These are phyloP conservation scores for Metopia argyrocephala DNA, from an alignment of 2,888 invertebrate species.

Conservation along the genomic window DNA sequence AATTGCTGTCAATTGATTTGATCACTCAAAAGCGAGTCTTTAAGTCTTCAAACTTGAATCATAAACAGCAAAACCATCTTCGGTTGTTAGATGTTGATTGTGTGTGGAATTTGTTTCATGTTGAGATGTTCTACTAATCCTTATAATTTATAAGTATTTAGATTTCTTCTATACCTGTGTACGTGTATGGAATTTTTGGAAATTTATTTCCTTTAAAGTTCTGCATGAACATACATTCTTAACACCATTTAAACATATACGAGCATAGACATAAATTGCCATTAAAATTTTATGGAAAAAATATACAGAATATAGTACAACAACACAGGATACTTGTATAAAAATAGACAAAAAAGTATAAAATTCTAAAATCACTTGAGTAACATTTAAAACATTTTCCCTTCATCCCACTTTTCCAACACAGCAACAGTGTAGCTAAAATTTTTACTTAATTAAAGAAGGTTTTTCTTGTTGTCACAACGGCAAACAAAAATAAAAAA, in stretches of 20 bases:
- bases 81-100: too few relatives aligned
- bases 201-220: not conserved
- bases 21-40: too few relatives aligned
- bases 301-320: not conserved
- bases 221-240: conserved; percentile 8
- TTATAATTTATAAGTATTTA: too few relatives aligned
- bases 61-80: too few relatives aligned
- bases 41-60: too few relatives aligned
- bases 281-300: conserved; percentile 50
- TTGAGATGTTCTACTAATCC: too few relatives aligned
- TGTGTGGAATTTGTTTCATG: too few relatives aligned
- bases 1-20: too few relatives aligned
- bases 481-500: not conserved
- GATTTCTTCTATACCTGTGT: too few relatives aligned
- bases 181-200: too few relatives aligned
- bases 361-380: conserved; percentile 57
- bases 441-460: conserved; percentile 62
- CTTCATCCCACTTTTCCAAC: too few relatives aligned
- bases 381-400: conserved; percentile 56
- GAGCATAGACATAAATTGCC: conserved; percentile 50
- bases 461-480: conserved; percentile 31
- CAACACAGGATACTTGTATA: not conserved
- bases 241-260: conserved; percentile 22
- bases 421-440: conserved; percentile 39
- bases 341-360: not conserved